Percentiles rank a stretch among this genome's conserved stretches.
Conservation (phyloP, 2,797 vertebrate genomes). For the Eulemur albifrons region DNA sequence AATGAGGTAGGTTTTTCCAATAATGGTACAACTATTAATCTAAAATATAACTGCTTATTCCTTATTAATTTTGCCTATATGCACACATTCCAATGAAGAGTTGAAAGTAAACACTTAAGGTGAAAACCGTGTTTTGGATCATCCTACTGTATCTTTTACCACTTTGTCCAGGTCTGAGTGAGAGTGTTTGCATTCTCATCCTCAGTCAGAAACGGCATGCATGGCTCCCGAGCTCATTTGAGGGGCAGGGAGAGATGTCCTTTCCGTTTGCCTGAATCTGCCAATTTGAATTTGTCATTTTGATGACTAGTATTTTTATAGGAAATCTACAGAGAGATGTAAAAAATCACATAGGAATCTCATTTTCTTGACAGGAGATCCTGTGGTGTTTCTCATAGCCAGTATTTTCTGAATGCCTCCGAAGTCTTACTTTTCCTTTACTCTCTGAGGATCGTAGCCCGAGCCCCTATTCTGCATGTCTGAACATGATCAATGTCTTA, state of each 20-base stretch:
- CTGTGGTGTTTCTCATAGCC: not conserved
- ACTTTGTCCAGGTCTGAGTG: not conserved
- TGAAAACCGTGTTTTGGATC: not conserved
- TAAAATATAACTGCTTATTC: not conserved
- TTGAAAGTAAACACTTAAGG: not conserved
- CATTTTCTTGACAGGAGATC: not conserved
- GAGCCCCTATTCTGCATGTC: not conserved
- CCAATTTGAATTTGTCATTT: not conserved
- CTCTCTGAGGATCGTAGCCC: not conserved
- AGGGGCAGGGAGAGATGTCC: not conserved
- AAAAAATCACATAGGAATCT: not conserved
- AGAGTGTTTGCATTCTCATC: not conserved
- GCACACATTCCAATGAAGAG: not conserved
- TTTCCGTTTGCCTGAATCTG: not conserved
- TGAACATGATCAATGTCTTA: not conserved
- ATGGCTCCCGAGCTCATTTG: not conserved
- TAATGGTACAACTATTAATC: not conserved
- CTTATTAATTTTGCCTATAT: slow-evolving; percentile 19
- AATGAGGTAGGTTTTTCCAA: not conserved
- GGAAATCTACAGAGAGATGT: not conserved
- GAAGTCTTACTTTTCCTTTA: not conserved
- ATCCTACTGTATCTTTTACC: not conserved
- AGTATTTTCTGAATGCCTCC: not conserved
- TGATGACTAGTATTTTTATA: not conserved
- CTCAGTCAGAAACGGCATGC: not conserved